A percentile compares a stretch with the other conserved stretches of the same genome.
Evolutionary conservation across 2,113 vertebrate species (phyloP).

Genomic region (Python bivittatus): DNA sequence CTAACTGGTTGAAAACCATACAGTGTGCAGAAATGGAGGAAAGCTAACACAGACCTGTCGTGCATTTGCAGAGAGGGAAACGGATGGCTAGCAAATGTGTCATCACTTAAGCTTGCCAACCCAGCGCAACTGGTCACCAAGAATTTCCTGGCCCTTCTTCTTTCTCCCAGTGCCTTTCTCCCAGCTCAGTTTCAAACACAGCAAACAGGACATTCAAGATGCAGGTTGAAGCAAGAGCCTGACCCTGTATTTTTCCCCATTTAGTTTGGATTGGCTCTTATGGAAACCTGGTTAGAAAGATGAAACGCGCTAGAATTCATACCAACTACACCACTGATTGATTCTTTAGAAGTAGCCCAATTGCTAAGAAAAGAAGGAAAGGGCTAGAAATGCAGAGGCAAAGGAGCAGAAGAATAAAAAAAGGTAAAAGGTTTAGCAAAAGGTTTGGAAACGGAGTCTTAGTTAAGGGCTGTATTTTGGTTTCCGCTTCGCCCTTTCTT

Average conservation of each 20-base stretch:
- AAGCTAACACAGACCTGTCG: not conserved
- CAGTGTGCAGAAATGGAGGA: not conserved
- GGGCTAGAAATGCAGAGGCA: slow-evolving; percentile 11
- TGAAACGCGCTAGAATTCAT: not conserved
- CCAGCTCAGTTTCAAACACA: too few relatives aligned
- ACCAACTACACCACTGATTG: not conserved
- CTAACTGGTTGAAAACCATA: not conserved
- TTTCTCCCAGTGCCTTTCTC: not conserved
- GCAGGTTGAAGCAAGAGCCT: not conserved
- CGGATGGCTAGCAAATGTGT: not conserved
- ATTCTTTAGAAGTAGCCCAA: slow-evolving; percentile 61
- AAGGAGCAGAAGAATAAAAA: not conserved
- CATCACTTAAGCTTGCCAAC: not conserved
- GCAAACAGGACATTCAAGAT: too few relatives aligned
- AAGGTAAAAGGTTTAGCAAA: slow-evolving; percentile 47
- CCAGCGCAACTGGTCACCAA: not conserved
- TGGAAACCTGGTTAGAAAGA: not conserved
- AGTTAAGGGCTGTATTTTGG: not conserved
- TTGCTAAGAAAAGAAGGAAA: slow-evolving; percentile 53
- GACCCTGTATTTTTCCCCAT: too few relatives aligned
- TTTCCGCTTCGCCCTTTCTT: slow-evolving; percentile 53
- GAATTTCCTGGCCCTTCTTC: not conserved
- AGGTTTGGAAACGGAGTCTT: not conserved
- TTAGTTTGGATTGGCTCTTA: not conserved
- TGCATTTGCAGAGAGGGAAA: not conserved